Conservation (phyloP, 1,140 invertebrate genomes). For the Lepidurus apus region DNA sequence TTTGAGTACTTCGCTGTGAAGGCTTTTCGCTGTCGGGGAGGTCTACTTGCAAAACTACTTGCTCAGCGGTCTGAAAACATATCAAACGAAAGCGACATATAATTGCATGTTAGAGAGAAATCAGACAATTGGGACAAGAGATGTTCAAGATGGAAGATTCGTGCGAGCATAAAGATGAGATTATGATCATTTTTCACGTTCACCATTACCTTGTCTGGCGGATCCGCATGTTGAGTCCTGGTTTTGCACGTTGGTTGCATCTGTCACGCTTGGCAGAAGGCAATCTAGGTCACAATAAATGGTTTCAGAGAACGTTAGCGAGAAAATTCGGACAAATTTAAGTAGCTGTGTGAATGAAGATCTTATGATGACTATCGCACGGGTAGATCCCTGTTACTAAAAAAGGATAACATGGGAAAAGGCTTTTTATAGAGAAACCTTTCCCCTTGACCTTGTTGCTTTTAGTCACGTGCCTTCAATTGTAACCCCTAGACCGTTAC, state of each 20-base stretch:
- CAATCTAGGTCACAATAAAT: neutral
- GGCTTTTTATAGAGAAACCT: neutral
- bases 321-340: neutral
- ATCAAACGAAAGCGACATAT: neutral
- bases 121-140: neutral
- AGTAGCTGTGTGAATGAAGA: neutral
- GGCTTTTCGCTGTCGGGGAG: neutral
- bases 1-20: neutral
- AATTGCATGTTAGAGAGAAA: neutral
- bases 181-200: neutral
- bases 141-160: neutral
- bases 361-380: too few relatives aligned
- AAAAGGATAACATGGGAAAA: neutral
- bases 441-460: neutral
- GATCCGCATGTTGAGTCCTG: conserved; percentile 13
- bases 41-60: conserved; percentile 5
- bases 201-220: neutral
- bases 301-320: neutral
- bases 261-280: neutral
- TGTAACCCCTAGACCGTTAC: neutral
- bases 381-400: neutral
- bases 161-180: neutral
- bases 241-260: conserved; percentile 21
- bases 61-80: neutral
- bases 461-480: neutral